Evolutionary conservation across 2,797 vertebrate species (phyloP), one percentile per base, ranked within the genome.

Genomic region (Cercopithecus petaurista): DNA sequence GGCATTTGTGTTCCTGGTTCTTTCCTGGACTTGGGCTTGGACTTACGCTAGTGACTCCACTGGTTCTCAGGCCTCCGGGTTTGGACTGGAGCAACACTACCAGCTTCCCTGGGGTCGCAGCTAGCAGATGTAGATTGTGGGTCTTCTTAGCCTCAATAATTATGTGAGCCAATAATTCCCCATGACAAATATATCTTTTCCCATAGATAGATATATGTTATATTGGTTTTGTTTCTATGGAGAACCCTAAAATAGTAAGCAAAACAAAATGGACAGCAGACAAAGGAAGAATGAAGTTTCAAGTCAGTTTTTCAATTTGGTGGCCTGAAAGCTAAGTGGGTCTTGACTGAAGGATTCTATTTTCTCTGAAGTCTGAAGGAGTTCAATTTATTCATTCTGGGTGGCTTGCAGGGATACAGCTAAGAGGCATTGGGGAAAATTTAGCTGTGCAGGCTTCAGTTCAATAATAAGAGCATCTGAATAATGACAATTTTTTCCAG

Each of bases 271-370:
- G 1, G 1, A 5, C 33, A 10, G 14, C 5, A 4, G 39, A 39
- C 3, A 10, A 73, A 36, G 14, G 36, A 39, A n/a, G n/a, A 4
- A 14, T 1, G 13, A 4, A 50, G 50, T 7, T 15, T 15, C 13
- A 0, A 21, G n/a, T 9, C 7, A 5, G n/a, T 4, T 67, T n/a
- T 59, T 0, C 4, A 1, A 2, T 39, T 10, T 7, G 28, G 28
- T 7, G 79, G 41, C 43, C 12, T 1, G 77, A 39, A 64, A 19
- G n/a, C 0, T 21, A 84, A 39, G 39, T 17, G 5, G 6, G 22
- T 41, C 26, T 33, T 1, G 12, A 41, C 48, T 9, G 82, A 43
- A 33, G 33, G 8, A 48, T 4, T 28, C 2, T 0, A 1, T 4
- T 2, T 1, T 39, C 75, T 70, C 67, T 39, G 15, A 59, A n/a